Evolutionary conservation across 1,140 invertebrate species (phyloP), one percentile per base, ranked within the genome.

Genomic region (Chelonus insularis): DNA sequence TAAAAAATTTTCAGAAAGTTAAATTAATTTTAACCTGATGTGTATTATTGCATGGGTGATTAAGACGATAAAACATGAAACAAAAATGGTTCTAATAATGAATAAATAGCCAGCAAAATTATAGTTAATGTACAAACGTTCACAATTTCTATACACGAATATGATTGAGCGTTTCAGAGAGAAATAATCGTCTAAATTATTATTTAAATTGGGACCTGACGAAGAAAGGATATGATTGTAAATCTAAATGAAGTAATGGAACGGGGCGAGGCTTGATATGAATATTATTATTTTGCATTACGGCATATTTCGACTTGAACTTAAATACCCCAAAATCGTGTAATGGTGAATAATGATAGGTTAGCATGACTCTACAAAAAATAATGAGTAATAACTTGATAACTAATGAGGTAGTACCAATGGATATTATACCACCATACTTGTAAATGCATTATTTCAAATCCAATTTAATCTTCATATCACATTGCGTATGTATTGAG

Each of bases 371-470:
- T 45, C 43, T 45, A 14, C 43, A 65, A 70, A 64, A 68, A 64
- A 62, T 66, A 68, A 64, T 60, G 54, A 59, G 66, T 18, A 18
- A 16, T 16, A 29, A 29, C 3, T 29, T 29, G 25, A 29, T 29
- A 29, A 29, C 25, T 29, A 29, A 29, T 29, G 7, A 29, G 25
- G 3, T 7, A 29, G 25, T 29, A 29, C 25, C 7, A 69, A 65
- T 64, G 65, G 65, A 67, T 67, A 67, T n/a, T n/a, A n/a, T n/a
- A n/a, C n/a, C n/a, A n/a, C n/a, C n/a, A n/a, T n/a, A n/a, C n/a
- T n/a, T n/a, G n/a, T 67, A 60, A 69, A 67, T 69, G 56, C 68
- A 48, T 36, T 50, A 51, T 50, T 54, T 61, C 63, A 63, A 69
- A 67, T 69, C n/a, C n/a, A n/a, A n/a, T n/a, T n/a, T n/a, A n/a